A percentile compares a stretch with the other conserved stretches of the same genome.
phyloP scores from a whole-genome alignment of 2,888 invertebrate genomes.

The Miltochrista miniata region DNA sequence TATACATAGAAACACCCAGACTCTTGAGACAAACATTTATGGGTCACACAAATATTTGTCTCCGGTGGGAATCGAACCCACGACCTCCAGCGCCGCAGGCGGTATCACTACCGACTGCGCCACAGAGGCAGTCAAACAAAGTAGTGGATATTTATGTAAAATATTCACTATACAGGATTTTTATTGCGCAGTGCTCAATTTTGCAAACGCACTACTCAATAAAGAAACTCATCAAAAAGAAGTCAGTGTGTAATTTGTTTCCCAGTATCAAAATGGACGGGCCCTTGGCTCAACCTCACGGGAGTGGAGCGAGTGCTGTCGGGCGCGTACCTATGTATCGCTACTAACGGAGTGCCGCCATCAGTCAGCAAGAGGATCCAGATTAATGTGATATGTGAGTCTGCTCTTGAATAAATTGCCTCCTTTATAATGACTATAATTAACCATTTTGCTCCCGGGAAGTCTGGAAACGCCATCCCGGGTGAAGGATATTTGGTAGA shows the following conservation, averaged over 20 bases:
- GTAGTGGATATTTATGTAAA: too few species aligned
- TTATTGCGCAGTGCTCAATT: too few species aligned
- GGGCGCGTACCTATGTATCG: conserved; percentile 87
- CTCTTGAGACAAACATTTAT: too few species aligned
- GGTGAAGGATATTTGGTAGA: conserved; percentile 4
- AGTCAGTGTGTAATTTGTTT: conserved; percentile 20
- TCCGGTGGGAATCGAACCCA: too few species aligned
- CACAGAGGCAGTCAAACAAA: too few species aligned
- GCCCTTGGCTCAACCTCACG: conserved; percentile 81
- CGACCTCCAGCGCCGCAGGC: too few species aligned
- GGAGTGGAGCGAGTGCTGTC: conserved; percentile 84
- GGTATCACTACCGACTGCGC: too few species aligned
- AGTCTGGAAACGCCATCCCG: not conserved
- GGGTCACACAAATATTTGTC: too few species aligned
- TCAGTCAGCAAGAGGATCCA: conserved; percentile 77
- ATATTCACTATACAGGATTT: too few species aligned
- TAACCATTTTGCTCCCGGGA: conserved; percentile 17
- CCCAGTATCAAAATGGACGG: conserved; percentile 82
- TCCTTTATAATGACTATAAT: conserved; percentile 23
- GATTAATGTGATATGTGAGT: conserved; percentile 79
- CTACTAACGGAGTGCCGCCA: conserved; percentile 85
- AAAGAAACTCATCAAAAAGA: not conserved
- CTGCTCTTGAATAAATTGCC: conserved; percentile 26
- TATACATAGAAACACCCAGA: too few species aligned
- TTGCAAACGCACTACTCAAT: too few species aligned